Evolutionary conservation across 2,113 vertebrate species (phyloP), one percentile per base, ranked within the genome.

Genomic region (Amphilophus citrinellus): DNA sequence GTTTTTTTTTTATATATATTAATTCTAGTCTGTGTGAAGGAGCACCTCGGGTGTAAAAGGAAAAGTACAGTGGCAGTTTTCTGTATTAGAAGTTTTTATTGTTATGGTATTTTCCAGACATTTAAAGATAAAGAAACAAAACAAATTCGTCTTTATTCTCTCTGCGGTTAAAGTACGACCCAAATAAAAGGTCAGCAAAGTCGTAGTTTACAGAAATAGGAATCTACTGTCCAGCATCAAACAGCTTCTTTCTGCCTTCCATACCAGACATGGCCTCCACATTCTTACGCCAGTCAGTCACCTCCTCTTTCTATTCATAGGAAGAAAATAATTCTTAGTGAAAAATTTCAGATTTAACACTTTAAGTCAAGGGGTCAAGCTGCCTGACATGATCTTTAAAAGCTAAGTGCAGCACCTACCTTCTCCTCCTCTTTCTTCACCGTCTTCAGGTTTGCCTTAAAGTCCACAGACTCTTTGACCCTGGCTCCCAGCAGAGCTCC

Each of bases 361-460:
- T 56, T 56, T 14, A 56, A 73, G 6, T 27, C 47, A 14, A 56
- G 18, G 18, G 18, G 24, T n/a, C 47, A 73, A 35, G 27, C 32
- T 56, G 27, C 27, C 47, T 73, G 6, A 73, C 1, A 11, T 35
- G 68, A 73, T 73, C 68, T 73, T 56, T 56, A 73, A 4, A 73
- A 47, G 53, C 17, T 53, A 50, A 35, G 44, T 71, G 66, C 11
- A 30, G 27, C 27, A 35, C 73, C 65, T 80, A 95, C 95, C 95
- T 96, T 96, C 50, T 95, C 96, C 20, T 97, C 96, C 81, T 96
- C 96, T 79, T 96, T 97, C 93, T 96, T 97, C 24, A 96, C 96
- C 2, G 96, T 96, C 91, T 96, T 97, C 18, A 97, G 93, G 89
- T 95, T 95, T 78, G 95, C 95, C 86, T 96, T 96, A 79, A 96